Evolutionary conservation across 2,888 invertebrate species (phyloP).

Genomic region (Nezara viridula): DNA sequence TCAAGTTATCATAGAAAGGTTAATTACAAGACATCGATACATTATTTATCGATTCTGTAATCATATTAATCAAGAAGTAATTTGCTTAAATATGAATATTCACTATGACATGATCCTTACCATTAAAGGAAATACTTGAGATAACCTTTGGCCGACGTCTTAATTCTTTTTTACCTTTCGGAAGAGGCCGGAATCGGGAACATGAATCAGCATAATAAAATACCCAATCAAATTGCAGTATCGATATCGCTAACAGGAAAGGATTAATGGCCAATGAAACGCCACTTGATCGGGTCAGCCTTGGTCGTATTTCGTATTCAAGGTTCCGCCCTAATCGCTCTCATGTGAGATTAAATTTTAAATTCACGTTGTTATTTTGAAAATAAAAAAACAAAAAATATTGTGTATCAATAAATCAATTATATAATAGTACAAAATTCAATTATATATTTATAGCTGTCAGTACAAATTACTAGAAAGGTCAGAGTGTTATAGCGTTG

Average conservation of each 20-base stretch:
- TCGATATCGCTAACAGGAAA: constrained; percentile 43
- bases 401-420: background rate
- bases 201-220: constrained; percentile 34
- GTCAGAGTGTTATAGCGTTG: too few species aligned
- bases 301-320: background rate
- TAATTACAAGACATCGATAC: background rate
- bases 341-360: background rate
- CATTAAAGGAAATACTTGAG: background rate
- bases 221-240: constrained; percentile 29
- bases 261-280: constrained; percentile 3
- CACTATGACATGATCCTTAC: background rate
- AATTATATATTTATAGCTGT: background rate
- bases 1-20: background rate
- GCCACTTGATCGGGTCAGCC: background rate
- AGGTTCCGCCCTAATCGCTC: background rate
- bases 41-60: background rate
- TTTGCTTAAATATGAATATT: background rate
- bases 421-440: background rate
- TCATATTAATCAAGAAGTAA: background rate
- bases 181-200: constrained; percentile 22
- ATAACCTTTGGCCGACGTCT: constrained; percentile 17
- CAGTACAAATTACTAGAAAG: background rate
- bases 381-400: background rate
- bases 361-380: background rate
- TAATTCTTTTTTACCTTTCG: background rate